Base-by-base conservation (phyloP, 92 coral and sea anemone genomes). In the Montipora capitata region DNA sequence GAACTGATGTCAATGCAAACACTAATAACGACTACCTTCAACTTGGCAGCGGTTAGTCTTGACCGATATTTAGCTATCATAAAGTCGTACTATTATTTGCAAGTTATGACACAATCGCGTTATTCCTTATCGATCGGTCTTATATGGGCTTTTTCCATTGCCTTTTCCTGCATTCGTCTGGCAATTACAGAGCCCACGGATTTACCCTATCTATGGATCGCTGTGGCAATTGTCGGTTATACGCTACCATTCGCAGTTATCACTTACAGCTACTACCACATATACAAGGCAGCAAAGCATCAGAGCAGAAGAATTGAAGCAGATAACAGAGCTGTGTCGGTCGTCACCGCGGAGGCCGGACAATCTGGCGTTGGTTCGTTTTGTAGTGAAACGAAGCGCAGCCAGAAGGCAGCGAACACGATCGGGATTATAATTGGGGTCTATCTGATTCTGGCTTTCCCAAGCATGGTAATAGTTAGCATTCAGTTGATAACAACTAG, bases 31-130 rank as follows among this genome's bases (percentile, higher is more conserved):
- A 87, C 96, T 12, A 93, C 98, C 2, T 95, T 80, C 52, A 93
- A 91, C 51, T 77, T 95, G 20, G 93, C 94, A 2, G 84, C 84
- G 3, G 89, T 95, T 12, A 93, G 96, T 40, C 72, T 82, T 27
- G 98, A 95, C 51, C 92, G 98, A 15, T 95, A 74, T 81, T 35
- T 95, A 42, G 96, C 96, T 17, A 80, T 95, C 14, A 95, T 94
- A 0, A 49, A 69, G 2, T 87, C 92, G 16, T 93, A 78, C 57
- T 93, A 72, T 20, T 90, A 95, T 49, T 16, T 87, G 5, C 59
- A 77, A 2, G 51, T 74, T 1, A 63, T 95, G 91, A 95, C 98
- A 11, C 43, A 56, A 0, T 15, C 12, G 2, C 90, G 94, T 15
- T 93, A 94, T 74, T 13, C 71, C 40, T 10, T 40, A 2, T 77